These are phyloP conservation scores for Tarsius wallacei DNA, from an alignment of 2,797 vertebrate species.

Conservation along the genomic window DNA sequence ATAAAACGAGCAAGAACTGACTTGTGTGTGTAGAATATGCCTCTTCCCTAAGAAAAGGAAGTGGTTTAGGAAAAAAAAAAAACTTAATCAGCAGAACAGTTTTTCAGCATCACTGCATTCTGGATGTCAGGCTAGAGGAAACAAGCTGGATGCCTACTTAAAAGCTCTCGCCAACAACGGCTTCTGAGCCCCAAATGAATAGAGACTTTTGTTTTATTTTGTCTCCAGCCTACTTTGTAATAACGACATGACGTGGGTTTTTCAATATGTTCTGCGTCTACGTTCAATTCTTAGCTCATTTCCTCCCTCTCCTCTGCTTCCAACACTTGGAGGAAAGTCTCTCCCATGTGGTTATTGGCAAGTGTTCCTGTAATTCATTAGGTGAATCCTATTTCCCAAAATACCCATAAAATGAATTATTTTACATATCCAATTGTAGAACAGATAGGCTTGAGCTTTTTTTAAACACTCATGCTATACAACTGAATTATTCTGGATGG, in stretches of 20 bases:
- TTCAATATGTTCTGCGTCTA: not conserved
- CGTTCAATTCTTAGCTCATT: constrained; percentile 15
- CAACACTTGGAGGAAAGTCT: not conserved
- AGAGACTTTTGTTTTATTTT: constrained; percentile 56
- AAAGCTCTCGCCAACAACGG: not conserved
- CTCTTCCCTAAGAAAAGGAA: constrained; percentile 69
- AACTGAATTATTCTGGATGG: not conserved
- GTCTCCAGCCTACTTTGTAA: constrained; percentile 35
- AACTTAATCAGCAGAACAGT: constrained; percentile 66
- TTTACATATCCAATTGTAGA: constrained; percentile 28
- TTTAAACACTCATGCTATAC: not conserved
- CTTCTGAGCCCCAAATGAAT: constrained; percentile 56
- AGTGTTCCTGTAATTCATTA: constrained; percentile 24
- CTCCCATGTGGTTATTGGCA: not conserved
- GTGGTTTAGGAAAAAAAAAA: constrained; percentile 7
- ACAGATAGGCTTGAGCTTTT: not conserved
- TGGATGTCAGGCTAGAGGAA: constrained; percentile 43
- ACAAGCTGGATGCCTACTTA: not conserved
- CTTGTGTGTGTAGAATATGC: constrained; percentile 43
- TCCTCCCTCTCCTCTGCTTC: not conserved
- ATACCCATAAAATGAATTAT: not conserved
- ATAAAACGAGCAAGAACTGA: constrained; percentile 50
- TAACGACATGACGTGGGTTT: constrained; percentile 2
- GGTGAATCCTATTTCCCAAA: not conserved
- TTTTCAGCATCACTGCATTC: constrained; percentile 42